Evolutionary conservation across 2,113 vertebrate genomes (phyloP).

Genomic region (Eubucco bourcierii): DNA sequence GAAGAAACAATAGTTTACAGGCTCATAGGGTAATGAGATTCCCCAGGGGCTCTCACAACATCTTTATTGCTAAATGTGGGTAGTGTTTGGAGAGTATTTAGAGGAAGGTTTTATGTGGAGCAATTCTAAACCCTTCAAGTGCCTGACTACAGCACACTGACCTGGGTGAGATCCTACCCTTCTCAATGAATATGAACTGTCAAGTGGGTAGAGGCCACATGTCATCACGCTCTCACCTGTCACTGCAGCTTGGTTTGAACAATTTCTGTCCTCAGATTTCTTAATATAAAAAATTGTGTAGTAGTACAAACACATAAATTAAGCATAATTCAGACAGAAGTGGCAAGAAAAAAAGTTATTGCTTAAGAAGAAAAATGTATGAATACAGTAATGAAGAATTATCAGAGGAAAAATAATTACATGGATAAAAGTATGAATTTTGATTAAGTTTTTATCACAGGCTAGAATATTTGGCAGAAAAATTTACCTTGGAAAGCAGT

Average conservation of each 20-base stretch:
- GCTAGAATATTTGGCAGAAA: not conserved
- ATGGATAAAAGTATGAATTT: not conserved
- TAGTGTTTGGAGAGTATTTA: not conserved
- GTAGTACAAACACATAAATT: not conserved
- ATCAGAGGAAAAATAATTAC: not conserved
- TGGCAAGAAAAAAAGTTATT: not conserved
- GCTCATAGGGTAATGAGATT: not conserved
- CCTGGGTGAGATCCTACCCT: not conserved
- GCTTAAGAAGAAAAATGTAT: not conserved
- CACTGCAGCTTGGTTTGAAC: not conserved
- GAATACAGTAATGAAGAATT: not conserved
- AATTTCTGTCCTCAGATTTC: not conserved
- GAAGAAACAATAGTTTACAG: not conserved
- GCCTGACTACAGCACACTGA: not conserved
- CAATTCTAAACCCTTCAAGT: not conserved
- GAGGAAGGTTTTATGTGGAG: not conserved
- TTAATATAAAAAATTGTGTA: not conserved
- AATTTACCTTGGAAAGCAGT: not conserved
- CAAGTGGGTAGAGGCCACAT: not conserved
- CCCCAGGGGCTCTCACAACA: not conserved
- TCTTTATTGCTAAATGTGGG: not conserved
- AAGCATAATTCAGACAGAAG: not conserved
- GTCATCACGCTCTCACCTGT: not conserved
- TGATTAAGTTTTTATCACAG: not conserved
- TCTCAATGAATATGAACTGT: not conserved